These are phyloP conservation scores for Pseudobourletiella spinata DNA, from an alignment of 1,140 invertebrate genomes.

Conservation along the genomic window DNA sequence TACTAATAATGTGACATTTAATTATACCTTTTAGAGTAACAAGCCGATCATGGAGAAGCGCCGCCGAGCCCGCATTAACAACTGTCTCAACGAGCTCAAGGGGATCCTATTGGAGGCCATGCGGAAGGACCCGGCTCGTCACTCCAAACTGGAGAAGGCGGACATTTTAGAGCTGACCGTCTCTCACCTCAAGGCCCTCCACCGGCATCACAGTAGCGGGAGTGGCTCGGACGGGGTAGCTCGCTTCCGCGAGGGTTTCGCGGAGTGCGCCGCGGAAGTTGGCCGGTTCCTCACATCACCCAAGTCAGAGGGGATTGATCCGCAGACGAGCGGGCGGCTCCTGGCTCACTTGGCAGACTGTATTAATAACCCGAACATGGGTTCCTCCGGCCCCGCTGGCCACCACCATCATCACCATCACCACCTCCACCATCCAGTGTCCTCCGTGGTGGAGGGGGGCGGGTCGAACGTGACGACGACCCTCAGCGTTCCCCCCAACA, in stretches of 20 bases:
- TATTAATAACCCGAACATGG: constrained; percentile 1
- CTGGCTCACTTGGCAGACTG: constrained; percentile 16
- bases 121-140: constrained; percentile 77
- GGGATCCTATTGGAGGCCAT: constrained; percentile 62
- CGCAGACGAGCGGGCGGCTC: constrained; percentile 11
- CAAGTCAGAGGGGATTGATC: constrained; percentile 14
- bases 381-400: too few species aligned
- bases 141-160: constrained; percentile 85
- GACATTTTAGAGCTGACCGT: constrained; percentile 71
- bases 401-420: background rate
- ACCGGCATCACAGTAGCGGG: constrained; percentile 64
- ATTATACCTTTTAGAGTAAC: constrained; percentile 78
- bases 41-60: constrained; percentile 90
- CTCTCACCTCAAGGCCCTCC: constrained; percentile 75
- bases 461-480: constrained; percentile 6
- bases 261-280: constrained; percentile 54
- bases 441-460: background rate
- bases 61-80: constrained; percentile 74
- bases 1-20: too few species aligned
- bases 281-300: constrained; percentile 13
- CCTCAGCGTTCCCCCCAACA: constrained; percentile 6
- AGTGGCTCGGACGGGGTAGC: constrained; percentile 63
- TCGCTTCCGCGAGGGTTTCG: constrained; percentile 77
- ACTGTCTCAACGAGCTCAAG: constrained; percentile 75
- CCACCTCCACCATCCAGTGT: background rate